Conservation (phyloP, 2,888 invertebrate genomes). For the Metallyticus violacea region DNA sequence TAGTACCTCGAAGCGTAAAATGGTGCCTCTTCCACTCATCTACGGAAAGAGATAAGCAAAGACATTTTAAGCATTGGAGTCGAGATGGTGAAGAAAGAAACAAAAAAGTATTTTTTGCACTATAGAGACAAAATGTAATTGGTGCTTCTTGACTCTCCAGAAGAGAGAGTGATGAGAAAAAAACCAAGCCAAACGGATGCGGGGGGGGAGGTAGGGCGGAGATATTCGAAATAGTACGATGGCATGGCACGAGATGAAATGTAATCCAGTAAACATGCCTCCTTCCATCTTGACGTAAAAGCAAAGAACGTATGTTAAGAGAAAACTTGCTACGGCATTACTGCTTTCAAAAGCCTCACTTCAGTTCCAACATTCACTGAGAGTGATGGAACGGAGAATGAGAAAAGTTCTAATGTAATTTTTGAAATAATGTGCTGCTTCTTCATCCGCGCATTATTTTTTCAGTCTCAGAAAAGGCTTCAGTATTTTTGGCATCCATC, state of each 20-base stretch:
- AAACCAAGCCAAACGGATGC: neutral
- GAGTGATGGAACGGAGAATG: neutral
- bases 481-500: neutral
- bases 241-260: neutral
- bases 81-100: neutral
- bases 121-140: neutral
- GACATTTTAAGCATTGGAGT: neutral
- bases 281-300: neutral
- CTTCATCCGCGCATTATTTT: neutral
- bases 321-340: neutral
- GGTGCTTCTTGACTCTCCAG: neutral
- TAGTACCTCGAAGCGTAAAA: neutral
- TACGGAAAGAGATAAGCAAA: neutral
- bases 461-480: neutral
- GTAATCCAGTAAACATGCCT: neutral
- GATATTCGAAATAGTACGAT: neutral
- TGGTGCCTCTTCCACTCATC: neutral
- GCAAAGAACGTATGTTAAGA: neutral
- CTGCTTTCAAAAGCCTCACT: neutral
- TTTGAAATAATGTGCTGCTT: neutral
- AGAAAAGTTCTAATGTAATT: neutral
- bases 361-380: neutral
- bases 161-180: neutral
- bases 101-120: neutral
- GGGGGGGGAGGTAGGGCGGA: neutral